These are phyloP conservation scores for Hiodon alosoides DNA, from an alignment of 2,113 vertebrate species.

Conservation along the genomic window DNA sequence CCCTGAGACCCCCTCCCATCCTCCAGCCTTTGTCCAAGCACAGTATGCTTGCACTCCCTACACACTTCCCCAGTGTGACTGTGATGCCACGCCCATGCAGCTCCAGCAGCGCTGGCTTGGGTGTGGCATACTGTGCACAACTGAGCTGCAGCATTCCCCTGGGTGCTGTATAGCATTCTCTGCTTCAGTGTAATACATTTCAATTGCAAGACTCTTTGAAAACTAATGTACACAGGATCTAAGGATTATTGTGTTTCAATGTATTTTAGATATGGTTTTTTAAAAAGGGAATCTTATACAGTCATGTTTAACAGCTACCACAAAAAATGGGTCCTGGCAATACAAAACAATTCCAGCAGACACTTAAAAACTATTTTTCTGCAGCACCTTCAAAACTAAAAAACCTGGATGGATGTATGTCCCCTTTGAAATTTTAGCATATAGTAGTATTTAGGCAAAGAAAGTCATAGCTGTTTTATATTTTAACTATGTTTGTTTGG, in stretches of 20 bases:
- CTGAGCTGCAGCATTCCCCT: background rate
- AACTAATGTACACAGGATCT: background rate
- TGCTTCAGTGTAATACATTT: background rate
- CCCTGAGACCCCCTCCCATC: background rate
- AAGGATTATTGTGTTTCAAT: background rate
- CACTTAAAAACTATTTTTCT: background rate
- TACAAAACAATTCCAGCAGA: background rate
- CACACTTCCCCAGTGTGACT: background rate
- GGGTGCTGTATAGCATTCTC: background rate
- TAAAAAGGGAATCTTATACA: too few relatives aligned
- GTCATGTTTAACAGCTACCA: background rate
- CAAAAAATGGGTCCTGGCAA: background rate
- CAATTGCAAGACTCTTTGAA: background rate
- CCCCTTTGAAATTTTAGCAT: too few relatives aligned
- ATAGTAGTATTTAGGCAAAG: too few relatives aligned
- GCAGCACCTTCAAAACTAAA: too few relatives aligned
- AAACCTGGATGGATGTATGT: too few relatives aligned
- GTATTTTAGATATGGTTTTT: too few relatives aligned
- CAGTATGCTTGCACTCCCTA: background rate
- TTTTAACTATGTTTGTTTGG: background rate
- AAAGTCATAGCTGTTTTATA: background rate
- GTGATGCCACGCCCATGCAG: constrained; percentile 9
- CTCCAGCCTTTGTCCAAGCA: background rate
- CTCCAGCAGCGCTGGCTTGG: background rate
- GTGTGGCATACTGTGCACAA: constrained; percentile 14